Conservation (phyloP, 1,140 invertebrate species). For the Drosophila yakuba region DNA sequence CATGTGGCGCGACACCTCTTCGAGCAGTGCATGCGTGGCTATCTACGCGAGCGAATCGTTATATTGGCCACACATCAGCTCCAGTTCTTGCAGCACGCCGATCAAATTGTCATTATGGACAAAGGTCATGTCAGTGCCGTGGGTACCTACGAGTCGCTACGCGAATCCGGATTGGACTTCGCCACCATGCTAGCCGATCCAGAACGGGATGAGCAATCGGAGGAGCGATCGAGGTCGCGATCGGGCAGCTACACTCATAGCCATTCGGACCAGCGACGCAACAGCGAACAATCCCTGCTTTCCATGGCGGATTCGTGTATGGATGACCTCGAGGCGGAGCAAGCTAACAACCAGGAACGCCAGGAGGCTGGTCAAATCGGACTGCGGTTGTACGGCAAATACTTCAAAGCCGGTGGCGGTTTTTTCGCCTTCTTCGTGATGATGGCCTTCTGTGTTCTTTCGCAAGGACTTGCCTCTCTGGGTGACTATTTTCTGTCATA, state of each 20-base stretch:
- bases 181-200: conserved; percentile 86
- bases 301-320: conserved; percentile 87
- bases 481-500: conserved; percentile 89
- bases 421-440: conserved; percentile 85
- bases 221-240: conserved; percentile 60
- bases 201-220: conserved; percentile 83
- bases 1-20: conserved; percentile 90
- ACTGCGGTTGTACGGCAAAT: conserved; percentile 86
- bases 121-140: conserved; percentile 87
- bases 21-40: conserved; percentile 89
- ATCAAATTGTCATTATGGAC: conserved; percentile 88
- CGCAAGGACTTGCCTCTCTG: conserved; percentile 88
- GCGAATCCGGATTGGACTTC: conserved; percentile 88
- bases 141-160: conserved; percentile 88
- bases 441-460: conserved; percentile 80
- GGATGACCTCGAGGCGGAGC: conserved; percentile 67
- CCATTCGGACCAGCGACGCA: conserved; percentile 74
- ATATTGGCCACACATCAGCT: conserved; percentile 94
- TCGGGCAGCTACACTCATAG: conserved; percentile 67
- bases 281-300: conserved; percentile 84
- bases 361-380: conserved; percentile 87
- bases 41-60: conserved; percentile 89
- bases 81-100: conserved; percentile 92
- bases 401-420: conserved; percentile 87
- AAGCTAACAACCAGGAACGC: conserved; percentile 86